Evolutionary conservation across 1,140 invertebrate species (phyloP).

Genomic region (Piezodorus guildinii): DNA sequence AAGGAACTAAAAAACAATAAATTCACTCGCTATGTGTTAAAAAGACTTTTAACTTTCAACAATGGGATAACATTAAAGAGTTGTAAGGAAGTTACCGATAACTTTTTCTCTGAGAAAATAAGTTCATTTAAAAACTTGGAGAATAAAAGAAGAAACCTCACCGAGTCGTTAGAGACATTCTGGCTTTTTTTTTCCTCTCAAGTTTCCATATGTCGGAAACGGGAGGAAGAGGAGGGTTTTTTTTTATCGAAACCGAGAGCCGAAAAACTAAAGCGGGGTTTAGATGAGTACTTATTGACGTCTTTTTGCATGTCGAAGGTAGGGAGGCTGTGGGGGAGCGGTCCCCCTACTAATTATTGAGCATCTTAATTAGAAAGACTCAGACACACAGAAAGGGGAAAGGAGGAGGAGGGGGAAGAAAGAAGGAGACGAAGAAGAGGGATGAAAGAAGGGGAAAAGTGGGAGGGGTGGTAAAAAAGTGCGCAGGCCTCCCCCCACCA

Average conservation of each 20-base stretch:
- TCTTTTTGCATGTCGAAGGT: constrained; percentile 5
- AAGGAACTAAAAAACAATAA: no score
- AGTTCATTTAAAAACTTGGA: constrained; percentile 17
- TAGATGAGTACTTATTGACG: constrained; percentile 14
- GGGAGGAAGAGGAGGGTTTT: background rate
- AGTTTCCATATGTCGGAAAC: no score
- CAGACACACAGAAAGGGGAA: background rate
- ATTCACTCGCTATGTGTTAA: no score
- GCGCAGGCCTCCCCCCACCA: background rate
- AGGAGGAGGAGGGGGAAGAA: background rate
- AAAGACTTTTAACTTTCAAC: no score
- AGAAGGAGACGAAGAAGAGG: background rate
- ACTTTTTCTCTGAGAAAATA: no score
- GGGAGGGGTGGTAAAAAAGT: constrained; percentile 9
- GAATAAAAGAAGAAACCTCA: background rate
- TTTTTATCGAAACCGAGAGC: background rate
- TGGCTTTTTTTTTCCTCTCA: no score
- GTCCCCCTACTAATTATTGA: constrained; percentile 4
- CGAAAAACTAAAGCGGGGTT: background rate
- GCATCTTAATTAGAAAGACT: constrained; percentile 14
- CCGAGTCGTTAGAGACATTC: no score
- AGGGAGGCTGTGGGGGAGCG: background rate
- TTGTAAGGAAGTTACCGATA: no score
- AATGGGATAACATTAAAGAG: no score
- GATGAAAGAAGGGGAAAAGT: background rate